phyloP scores from a whole-genome alignment of 2,113 vertebrate genomes.

The Ammodytes dubius region DNA sequence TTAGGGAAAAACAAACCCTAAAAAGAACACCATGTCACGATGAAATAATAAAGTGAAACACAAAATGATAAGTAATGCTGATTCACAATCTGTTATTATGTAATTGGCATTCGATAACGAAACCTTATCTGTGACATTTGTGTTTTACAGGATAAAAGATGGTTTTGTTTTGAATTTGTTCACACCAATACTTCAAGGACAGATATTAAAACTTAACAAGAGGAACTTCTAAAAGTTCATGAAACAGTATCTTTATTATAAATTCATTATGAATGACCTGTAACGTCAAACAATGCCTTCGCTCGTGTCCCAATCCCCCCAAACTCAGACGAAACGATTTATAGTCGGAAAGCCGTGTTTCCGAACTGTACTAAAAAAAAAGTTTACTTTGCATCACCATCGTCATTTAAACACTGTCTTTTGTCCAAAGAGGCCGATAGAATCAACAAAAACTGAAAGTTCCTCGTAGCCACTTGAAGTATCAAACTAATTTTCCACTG shows the following conservation, averaged over 20 bases:
- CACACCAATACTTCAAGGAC: not conserved
- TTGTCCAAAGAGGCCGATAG: no score
- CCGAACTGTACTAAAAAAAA: no score
- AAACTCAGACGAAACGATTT: no score
- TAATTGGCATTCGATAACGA: not conserved
- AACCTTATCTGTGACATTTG: not conserved
- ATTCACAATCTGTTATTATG: not conserved
- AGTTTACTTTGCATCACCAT: no score
- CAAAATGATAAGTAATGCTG: not conserved
- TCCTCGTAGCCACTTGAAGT: not conserved
- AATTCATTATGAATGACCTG: no score
- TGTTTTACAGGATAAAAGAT: not conserved
- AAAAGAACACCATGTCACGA: not conserved
- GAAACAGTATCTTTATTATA: no score
- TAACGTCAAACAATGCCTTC: no score
- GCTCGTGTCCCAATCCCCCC: no score
- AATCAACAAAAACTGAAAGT: no score
- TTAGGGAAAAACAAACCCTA: not conserved
- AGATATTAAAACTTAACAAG: not conserved
- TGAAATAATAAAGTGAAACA: not conserved
- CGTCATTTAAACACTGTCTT: no score
- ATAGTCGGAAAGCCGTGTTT: no score
- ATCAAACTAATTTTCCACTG: not conserved
- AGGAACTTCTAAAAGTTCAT: no score
- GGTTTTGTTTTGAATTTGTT: not conserved